phyloP scores from a whole-genome alignment of 92 coral and sea anemone species.

The Bergia sp. region DNA sequence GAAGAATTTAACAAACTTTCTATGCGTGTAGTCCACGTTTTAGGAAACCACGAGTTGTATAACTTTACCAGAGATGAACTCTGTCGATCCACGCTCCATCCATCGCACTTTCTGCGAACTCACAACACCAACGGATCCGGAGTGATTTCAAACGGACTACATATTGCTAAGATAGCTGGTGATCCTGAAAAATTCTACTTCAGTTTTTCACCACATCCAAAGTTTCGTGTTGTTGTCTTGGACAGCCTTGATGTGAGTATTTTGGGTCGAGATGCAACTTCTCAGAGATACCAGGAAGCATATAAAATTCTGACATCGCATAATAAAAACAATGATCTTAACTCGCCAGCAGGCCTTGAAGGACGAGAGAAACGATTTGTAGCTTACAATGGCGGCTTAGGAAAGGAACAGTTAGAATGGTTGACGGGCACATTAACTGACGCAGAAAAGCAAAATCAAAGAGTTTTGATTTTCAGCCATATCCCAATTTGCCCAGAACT shows the following conservation, averaged over 20 bases:
- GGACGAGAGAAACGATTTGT: constrained; percentile 72
- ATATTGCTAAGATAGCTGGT: constrained; percentile 10
- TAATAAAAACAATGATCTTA: constrained; percentile 61
- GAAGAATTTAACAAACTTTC: constrained; percentile 65
- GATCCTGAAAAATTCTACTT: constrained; percentile 58
- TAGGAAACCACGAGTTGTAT: constrained; percentile 79
- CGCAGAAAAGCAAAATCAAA: constrained; percentile 60
- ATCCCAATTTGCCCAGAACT: constrained; percentile 61
- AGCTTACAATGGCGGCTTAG: constrained; percentile 64
- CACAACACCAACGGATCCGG: not conserved
- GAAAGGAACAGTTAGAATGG: constrained; percentile 71
- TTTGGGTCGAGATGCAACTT: constrained; percentile 59
- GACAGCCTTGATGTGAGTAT: constrained; percentile 76
- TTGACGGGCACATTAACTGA: constrained; percentile 54
- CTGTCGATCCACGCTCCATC: constrained; percentile 49
- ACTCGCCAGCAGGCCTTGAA: constrained; percentile 44
- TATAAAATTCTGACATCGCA: constrained; percentile 49
- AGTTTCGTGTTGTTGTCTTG: constrained; percentile 66
- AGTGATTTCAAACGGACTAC: constrained; percentile 4
- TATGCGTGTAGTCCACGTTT: constrained; percentile 62
- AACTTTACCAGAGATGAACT: constrained; percentile 71
- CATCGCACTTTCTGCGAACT: constrained; percentile 8
- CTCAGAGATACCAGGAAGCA: constrained; percentile 57
- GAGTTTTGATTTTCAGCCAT: constrained; percentile 73
- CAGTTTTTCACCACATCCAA: constrained; percentile 63